Evolutionary conservation across 2,888 invertebrate genomes (phyloP), one percentile per base, ranked within the genome.

Genomic region (Perizoma flavofasciatum): DNA sequence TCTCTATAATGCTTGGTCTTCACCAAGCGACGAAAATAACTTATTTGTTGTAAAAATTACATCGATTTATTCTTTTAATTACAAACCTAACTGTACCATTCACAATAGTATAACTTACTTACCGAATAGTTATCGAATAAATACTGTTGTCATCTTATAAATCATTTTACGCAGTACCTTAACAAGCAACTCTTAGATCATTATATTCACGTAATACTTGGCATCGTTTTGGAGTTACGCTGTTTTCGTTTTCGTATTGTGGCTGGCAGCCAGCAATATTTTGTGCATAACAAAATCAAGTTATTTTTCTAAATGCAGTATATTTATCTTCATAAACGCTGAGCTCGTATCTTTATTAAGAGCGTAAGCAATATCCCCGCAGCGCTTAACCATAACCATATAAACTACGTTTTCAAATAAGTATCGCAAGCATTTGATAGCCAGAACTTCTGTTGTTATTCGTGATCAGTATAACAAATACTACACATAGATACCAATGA

Each of bases 181-280:
- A 85, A 78, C 82, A 83, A 83, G 81, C 77, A 75, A 78, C 76
- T 79, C 77, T 82, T 83, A 75, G 79, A 81, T 81, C 77, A 80
- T 79, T 67, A 61, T 69, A 73, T 72, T 78, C 81, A 81, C 75
- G 74, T 84, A 85, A 83, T 82, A 83, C 74, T 88, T 89, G 88
- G 88, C 88, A 87, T 82, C 79, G 81, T 73, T 83, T 78, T 78
- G 79, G 64, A 75, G 64, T 68, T 68, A 68, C 66, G 69, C 72
- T 70, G 76, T 81, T 75, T 79, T 80, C 77, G 78, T 82, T 78
- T 78, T 71, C 60, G 68, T 75, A 79, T 82, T 75, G 78, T 86
- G 83, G 83, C 84, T 75, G 74, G 72, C 78, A 80, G 85, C 84
- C 84, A 86, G 81, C 78, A 77, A 80, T 81, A 79, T 80, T 78